Percentiles rank a stretch among this genome's conserved stretches.
phyloP scores from a whole-genome alignment of 1,140 invertebrate genomes.

The Drosophila mauritiana region DNA sequence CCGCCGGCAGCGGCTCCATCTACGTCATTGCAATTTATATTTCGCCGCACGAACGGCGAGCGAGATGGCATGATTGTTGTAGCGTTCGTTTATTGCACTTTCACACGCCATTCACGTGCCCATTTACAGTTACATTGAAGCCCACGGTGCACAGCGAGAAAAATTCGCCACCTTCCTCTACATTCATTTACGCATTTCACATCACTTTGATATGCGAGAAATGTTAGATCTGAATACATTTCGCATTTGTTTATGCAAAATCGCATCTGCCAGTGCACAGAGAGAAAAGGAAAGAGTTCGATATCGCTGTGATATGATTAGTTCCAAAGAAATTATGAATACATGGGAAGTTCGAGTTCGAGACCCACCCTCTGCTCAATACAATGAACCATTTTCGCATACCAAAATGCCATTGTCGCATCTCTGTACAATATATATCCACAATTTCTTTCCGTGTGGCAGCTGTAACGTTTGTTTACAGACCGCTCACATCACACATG shows the following conservation, averaged over 20 bases:
- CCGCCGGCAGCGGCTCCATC: conserved; percentile 51
- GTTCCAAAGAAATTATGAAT: background rate
- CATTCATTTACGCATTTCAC: background rate
- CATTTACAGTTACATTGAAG: conserved; percentile 55
- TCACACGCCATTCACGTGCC: conserved; percentile 80
- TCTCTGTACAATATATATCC: too few species aligned
- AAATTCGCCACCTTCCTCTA: conserved; percentile 3
- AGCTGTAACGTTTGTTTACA: conserved; percentile 66
- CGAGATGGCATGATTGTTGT: background rate
- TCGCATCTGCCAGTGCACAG: background rate
- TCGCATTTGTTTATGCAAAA: background rate
- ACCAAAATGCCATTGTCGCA: background rate
- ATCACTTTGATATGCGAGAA: background rate
- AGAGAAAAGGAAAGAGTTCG: background rate
- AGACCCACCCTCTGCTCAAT: background rate
- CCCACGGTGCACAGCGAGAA: conserved; percentile 3
- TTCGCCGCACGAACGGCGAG: conserved; percentile 31
- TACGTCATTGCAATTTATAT: conserved; percentile 81
- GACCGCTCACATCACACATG: conserved; percentile 2
- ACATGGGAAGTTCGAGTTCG: background rate
- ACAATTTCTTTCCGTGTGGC: conserved; percentile 7
- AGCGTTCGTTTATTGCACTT: conserved; percentile 75
- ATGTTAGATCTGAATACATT: background rate
- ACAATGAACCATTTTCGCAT: background rate
- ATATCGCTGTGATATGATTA: background rate